Evolutionary conservation across 1,140 invertebrate genomes (phyloP).

Genomic region (Penaeus japonicus): DNA sequence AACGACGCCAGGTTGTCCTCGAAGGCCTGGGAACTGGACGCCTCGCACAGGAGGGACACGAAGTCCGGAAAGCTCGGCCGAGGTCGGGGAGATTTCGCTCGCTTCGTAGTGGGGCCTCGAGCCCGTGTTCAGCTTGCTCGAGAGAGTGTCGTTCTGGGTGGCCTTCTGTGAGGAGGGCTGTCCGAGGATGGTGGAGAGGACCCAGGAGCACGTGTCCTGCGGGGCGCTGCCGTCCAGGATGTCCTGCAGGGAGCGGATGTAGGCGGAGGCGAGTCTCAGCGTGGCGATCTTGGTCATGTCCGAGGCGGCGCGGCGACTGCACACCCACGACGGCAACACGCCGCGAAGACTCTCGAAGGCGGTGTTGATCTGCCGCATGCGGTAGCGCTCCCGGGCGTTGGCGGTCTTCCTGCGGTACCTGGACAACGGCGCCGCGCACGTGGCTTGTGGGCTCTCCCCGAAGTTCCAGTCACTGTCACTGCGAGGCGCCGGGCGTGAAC

Average conservation of each 20-base stretch:
- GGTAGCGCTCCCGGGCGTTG: constrained; percentile 31
- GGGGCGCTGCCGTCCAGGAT: constrained; percentile 34
- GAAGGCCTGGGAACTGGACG: constrained; percentile 8
- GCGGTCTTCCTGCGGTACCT: constrained; percentile 28
- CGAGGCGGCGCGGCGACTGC: constrained; percentile 6
- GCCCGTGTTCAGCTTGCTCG: neutral
- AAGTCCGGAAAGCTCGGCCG: constrained; percentile 7
- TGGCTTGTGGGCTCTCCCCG: constrained; percentile 26
- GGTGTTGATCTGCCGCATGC: constrained; percentile 36
- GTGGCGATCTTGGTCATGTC: constrained; percentile 43
- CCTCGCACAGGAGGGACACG: constrained; percentile 9
- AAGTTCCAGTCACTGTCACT: constrained; percentile 23
- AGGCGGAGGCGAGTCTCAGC: constrained; percentile 23
- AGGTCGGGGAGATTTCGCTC: neutral
- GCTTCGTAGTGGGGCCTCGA: neutral
- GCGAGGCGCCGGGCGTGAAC: constrained; percentile 11
- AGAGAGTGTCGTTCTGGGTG: neutral
- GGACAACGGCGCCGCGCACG: constrained; percentile 14
- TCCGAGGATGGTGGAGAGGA: constrained; percentile 25
- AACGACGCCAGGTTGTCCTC: constrained; percentile 27
- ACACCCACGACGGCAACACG: neutral
- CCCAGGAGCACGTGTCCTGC: constrained; percentile 33
- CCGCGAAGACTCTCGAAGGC: constrained; percentile 33
- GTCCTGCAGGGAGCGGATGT: constrained; percentile 33
- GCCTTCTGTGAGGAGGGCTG: neutral